Evolutionary conservation across 2,113 vertebrate genomes (phyloP).

Genomic region (Strix uralensis): DNA sequence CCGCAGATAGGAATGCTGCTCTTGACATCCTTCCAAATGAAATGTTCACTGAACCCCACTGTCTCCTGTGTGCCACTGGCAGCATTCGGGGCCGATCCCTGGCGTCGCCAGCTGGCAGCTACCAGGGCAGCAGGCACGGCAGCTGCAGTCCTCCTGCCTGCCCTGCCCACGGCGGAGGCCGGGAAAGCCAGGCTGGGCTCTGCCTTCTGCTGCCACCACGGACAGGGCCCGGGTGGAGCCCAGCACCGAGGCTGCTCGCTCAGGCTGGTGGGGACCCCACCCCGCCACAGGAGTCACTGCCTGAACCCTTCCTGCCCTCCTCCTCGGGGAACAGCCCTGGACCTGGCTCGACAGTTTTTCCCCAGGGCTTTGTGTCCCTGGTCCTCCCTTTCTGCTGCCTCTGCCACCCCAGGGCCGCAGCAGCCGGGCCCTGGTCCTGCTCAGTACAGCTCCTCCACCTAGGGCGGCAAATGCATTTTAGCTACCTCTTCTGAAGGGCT

Average conservation of each 20-base stretch:
- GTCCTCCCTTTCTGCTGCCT: background rate
- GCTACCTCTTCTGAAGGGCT: background rate
- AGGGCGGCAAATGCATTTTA: accelerated
- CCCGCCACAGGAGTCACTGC: background rate
- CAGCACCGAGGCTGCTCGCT: background rate
- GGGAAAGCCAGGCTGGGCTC: background rate
- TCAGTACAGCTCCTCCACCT: background rate
- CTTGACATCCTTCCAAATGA: background rate
- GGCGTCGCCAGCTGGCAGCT: background rate
- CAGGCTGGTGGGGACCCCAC: background rate
- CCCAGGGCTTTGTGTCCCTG: background rate
- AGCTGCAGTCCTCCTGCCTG: background rate
- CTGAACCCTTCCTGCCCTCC: background rate
- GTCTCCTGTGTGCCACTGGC: background rate
- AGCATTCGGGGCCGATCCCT: accelerated
- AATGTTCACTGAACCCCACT: accelerated
- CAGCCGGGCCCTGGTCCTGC: background rate
- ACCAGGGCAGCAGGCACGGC: background rate
- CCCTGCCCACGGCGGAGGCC: background rate
- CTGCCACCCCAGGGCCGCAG: background rate
- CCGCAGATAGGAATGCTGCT: accelerated
- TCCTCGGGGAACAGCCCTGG: background rate
- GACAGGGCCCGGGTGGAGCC: background rate
- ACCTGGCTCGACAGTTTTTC: background rate
- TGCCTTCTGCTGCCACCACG: background rate